These are phyloP conservation scores for Apis mellifera DNA, from an alignment of 1,140 invertebrate genomes.

Conservation along the genomic window Amel_HAv3.1 CM009938.2:6551501-6552000, in stretches of 20 bases:
- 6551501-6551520: conserved; percentile 62
- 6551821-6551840: too few species aligned
- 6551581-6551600: conserved; percentile 69
- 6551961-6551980: neutral
- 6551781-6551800: neutral
- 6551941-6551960: neutral
- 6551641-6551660: conserved; percentile 64
- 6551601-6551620: conserved; percentile 70
- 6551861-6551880: neutral
- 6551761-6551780: conserved; percentile 30
- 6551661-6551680: conserved; percentile 68
- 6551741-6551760: conserved; percentile 59
- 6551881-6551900: too few species aligned
- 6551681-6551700: conserved; percentile 54
- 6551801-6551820: too few species aligned
- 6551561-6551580: conserved; percentile 60
- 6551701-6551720: conserved; percentile 67
- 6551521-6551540: conserved; percentile 68
- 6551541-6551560: conserved; percentile 60
- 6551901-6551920: too few species aligned
- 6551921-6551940: too few species aligned
- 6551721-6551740: conserved; percentile 60
- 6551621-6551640: conserved; percentile 63
- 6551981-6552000: neutral
- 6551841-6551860: neutral